These are phyloP conservation scores for Notechis scutatus DNA, from an alignment of 2,113 vertebrate species.

Conservation along the genomic window DNA sequence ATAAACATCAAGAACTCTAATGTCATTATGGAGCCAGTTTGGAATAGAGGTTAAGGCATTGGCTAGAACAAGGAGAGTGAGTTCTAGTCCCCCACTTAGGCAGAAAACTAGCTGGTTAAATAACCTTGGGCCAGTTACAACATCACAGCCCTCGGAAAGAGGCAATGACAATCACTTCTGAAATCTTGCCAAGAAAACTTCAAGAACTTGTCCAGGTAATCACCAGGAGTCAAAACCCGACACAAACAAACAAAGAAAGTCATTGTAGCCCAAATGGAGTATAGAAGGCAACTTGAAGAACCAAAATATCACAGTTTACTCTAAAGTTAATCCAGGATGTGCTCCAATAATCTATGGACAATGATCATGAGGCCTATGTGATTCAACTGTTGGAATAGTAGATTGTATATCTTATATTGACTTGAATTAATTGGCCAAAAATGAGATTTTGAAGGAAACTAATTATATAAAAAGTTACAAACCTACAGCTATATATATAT, in stretches of 20 bases:
- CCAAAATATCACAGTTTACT: neutral
- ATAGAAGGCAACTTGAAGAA: neutral
- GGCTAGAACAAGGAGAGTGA: neutral
- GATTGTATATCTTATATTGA: neutral
- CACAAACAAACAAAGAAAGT: neutral
- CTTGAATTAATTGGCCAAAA: neutral
- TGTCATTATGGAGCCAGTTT: neutral
- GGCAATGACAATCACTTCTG: neutral
- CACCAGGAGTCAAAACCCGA: neutral
- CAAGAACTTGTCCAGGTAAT: neutral
- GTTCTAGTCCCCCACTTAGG: neutral
- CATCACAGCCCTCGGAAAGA: neutral
- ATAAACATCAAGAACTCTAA: too few species aligned
- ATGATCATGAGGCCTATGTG: neutral
- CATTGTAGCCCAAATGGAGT: neutral
- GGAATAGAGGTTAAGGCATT: neutral
- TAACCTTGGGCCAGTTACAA: neutral
- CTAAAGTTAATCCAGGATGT: neutral
- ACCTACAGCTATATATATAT: neutral
- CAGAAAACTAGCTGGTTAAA: neutral
- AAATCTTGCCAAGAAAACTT: neutral
- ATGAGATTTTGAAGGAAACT: neutral
- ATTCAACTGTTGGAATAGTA: neutral
- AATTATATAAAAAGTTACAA: neutral
- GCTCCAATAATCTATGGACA: neutral